A percentile compares a stretch with the other conserved stretches of the same genome.
These are phyloP conservation scores for Cryptotis parvus DNA, from an alignment of 2,113 vertebrate genomes.

Conservation along the genomic window DNA sequence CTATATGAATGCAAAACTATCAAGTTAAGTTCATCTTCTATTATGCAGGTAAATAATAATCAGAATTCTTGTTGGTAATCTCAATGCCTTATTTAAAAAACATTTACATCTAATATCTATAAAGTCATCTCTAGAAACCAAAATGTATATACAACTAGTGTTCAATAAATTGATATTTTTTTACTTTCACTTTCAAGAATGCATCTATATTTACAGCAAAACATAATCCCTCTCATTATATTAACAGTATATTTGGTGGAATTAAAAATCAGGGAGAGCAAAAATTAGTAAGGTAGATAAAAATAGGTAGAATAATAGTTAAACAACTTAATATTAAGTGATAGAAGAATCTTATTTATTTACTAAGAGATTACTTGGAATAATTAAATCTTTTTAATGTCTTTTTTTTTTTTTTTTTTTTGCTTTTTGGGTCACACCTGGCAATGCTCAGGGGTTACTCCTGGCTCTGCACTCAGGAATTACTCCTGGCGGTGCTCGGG, in stretches of 20 bases:
- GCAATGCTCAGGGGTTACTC: no score
- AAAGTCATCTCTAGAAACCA: background rate
- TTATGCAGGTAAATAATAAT: background rate
- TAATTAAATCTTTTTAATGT: background rate
- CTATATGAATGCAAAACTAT: background rate
- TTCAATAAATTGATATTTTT: background rate
- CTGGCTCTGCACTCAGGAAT: no score
- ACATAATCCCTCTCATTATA: background rate
- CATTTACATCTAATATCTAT: background rate
- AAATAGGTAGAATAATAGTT: slow-evolving; percentile 39
- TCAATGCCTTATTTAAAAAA: slow-evolving; percentile 21
- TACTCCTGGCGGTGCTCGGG: no score
- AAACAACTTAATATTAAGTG: background rate
- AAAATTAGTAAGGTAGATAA: background rate
- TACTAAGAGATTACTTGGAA: background rate
- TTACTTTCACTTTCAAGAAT: background rate
- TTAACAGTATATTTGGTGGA: background rate
- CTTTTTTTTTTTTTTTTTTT: no score
- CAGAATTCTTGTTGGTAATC: background rate
- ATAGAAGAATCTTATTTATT: background rate
- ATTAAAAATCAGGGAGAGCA: slow-evolving; percentile 16
- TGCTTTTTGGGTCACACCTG: no score
- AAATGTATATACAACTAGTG: background rate
- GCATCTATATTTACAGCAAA: background rate
- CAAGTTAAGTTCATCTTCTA: background rate